Conservation (phyloP, 2,113 vertebrate genomes). For the Telmatochromis sp. region DNA sequence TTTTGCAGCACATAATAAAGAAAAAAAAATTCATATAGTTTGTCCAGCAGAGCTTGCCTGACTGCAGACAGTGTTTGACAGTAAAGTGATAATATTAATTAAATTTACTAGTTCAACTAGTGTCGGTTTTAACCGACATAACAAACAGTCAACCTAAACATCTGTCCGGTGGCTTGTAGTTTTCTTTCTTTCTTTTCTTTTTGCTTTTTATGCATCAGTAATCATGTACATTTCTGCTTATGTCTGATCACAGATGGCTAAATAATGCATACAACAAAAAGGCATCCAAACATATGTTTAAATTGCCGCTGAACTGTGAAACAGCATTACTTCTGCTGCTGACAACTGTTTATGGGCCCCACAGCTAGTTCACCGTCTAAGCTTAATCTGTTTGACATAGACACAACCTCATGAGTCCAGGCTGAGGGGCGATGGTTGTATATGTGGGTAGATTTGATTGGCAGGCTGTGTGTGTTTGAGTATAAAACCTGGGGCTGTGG, state of each 20-base stretch:
- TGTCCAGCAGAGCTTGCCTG: background rate
- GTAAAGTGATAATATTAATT: background rate
- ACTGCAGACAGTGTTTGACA: background rate
- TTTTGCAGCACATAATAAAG: background rate
- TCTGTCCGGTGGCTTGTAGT: background rate
- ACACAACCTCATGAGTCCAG: background rate
- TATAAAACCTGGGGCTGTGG: background rate
- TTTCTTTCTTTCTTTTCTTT: background rate
- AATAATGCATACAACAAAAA: background rate
- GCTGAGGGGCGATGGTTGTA: background rate
- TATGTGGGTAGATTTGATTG: constrained; percentile 7
- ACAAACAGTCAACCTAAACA: background rate
- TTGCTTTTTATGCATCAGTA: background rate
- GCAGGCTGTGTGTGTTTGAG: background rate
- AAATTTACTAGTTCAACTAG: background rate
- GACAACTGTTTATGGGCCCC: background rate
- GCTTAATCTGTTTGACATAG: background rate
- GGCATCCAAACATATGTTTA: background rate
- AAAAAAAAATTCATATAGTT: background rate
- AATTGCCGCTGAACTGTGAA: constrained; percentile 16
- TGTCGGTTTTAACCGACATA: background rate
- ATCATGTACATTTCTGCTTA: background rate
- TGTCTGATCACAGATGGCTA: background rate
- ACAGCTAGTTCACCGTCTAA: background rate
- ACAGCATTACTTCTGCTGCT: constrained; percentile 5